These are phyloP conservation scores for Cephus sareptanus DNA, from an alignment of 2,888 invertebrate species.

Conservation along the genomic window DNA sequence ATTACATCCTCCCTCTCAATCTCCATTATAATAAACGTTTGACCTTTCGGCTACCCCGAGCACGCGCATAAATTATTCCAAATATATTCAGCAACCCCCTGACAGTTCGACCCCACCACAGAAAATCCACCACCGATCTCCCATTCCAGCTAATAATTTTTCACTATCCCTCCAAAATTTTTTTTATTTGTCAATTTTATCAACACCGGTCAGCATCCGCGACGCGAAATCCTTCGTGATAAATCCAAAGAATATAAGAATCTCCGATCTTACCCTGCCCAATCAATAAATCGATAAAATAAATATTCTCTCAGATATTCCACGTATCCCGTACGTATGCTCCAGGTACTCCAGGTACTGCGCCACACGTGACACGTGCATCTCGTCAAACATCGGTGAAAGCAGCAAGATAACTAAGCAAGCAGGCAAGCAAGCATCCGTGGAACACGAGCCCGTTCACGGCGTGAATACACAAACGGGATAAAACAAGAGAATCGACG, in stretches of 20 bases:
- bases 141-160: too few relatives aligned
- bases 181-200: too few relatives aligned
- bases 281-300: background rate
- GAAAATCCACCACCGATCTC: background rate
- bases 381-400: constrained; percentile 29
- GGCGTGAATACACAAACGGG: constrained; percentile 2
- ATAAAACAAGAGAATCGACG: constrained; percentile 12
- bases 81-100: too few relatives aligned
- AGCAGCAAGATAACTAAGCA: constrained; percentile 25
- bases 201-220: too few relatives aligned
- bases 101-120: too few relatives aligned
- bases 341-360: background rate
- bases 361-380: background rate
- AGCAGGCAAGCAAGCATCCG: background rate
- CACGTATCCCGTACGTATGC: background rate
- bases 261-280: background rate
- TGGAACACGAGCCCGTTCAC: background rate
- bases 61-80: too few relatives aligned
- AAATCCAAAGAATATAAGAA: background rate
- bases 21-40: too few relatives aligned
- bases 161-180: too few relatives aligned
- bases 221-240: background rate
- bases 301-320: background rate
- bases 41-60: too few relatives aligned
- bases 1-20: too few relatives aligned